Evolutionary conservation across 2,888 invertebrate genomes (phyloP).

Genomic region (Teinopalpus imperialis): DNA sequence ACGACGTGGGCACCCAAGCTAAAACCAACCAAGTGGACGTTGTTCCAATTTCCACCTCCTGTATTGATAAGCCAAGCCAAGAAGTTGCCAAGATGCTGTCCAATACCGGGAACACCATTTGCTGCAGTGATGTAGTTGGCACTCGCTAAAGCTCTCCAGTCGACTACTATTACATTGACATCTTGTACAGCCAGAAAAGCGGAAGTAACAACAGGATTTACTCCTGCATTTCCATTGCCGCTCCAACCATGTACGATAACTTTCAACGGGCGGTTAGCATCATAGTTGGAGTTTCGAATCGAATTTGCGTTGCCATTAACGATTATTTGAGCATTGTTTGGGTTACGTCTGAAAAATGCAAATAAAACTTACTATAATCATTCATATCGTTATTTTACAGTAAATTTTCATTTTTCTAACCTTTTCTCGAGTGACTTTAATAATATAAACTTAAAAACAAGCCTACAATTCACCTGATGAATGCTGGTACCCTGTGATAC

Average conservation of each 20-base stretch:
- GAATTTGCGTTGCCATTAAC: conserved; percentile 48
- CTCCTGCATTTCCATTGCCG: conserved; percentile 45
- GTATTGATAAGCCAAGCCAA: conserved; percentile 58
- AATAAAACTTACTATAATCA: no score
- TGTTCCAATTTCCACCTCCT: conserved; percentile 58
- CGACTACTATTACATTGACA: conserved; percentile 63
- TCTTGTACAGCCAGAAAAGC: conserved; percentile 54
- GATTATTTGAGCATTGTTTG: conserved; percentile 47
- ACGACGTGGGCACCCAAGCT: conserved; percentile 74
- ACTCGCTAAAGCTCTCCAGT: conserved; percentile 55
- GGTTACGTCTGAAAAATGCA: conserved; percentile 44
- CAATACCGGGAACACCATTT: conserved; percentile 54
- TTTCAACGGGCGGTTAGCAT: conserved; percentile 39
- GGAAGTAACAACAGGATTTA: conserved; percentile 46
- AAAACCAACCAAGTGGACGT: conserved; percentile 68
- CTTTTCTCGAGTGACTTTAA: no score
- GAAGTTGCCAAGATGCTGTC: conserved; percentile 60
- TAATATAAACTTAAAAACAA: no score
- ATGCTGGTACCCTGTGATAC: no score
- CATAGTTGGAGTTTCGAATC: conserved; percentile 50
- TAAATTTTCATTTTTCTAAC: no score
- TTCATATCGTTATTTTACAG: no score
- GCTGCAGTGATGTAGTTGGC: conserved; percentile 48
- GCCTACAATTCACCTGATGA: no score
- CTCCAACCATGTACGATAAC: conserved; percentile 66